These are phyloP conservation scores for Tetranychus urticae DNA, from an alignment of 1,140 invertebrate species.

Conservation along the genomic window DNA sequence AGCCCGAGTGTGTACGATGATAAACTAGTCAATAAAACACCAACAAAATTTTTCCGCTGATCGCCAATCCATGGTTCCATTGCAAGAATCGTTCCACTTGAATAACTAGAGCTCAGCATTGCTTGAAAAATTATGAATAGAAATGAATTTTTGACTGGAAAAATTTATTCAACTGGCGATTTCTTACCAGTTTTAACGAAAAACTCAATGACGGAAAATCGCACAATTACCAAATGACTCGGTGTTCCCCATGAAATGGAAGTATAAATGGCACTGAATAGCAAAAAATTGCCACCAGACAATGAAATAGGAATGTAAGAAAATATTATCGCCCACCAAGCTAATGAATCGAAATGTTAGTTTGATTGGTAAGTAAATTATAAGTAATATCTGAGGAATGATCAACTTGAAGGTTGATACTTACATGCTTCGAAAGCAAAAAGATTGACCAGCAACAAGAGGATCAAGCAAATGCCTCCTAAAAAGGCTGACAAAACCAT, in stretches of 20 bases:
- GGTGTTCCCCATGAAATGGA: too few species aligned
- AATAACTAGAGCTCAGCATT: not conserved
- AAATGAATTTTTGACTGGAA: not conserved
- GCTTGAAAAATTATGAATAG: not conserved
- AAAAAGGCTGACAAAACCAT: not conserved
- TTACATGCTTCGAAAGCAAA: not conserved
- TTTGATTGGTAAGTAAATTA: not conserved
- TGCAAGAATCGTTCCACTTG: not conserved
- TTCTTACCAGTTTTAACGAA: too few species aligned
- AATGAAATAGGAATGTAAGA: too few species aligned
- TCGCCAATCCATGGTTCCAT: not conserved
- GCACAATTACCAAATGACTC: too few species aligned
- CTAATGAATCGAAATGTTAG: too few species aligned
- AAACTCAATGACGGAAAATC: too few species aligned
- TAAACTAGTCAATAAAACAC: not conserved
- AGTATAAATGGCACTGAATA: too few species aligned
- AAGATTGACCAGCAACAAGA: not conserved
- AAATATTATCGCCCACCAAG: too few species aligned
- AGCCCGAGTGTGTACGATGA: not conserved
- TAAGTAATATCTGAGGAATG: not conserved
- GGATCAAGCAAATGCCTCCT: not conserved
- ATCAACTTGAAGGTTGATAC: not conserved
- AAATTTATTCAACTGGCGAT: too few species aligned
- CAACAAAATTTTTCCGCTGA: not conserved
- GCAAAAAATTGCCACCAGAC: too few species aligned